Base-by-base conservation (phyloP, 2,797 vertebrate genomes). In the Thripadectes ignobilis region DNA sequence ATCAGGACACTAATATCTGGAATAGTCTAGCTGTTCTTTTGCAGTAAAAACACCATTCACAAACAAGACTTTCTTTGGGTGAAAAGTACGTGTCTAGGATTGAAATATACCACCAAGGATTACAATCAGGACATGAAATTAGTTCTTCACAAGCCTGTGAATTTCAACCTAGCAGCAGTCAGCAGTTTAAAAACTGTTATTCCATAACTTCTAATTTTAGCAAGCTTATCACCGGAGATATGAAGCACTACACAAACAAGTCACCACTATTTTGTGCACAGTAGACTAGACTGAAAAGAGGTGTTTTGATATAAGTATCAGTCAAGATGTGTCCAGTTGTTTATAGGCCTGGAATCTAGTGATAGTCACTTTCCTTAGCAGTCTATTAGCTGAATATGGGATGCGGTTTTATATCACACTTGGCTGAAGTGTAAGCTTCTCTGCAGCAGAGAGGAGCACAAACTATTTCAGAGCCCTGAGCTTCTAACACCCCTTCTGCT, bases 381-480 rank as follows among this genome's bases (percentile, higher is more conserved):
- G 78, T 38, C 91, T 91, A 90, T 88, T 89, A 74, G 49, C 36
- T 79, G 94, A 61, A 51, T 85, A 94, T 85, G 95, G 91, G 96
- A 97, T 87, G 88, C 43, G 89, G 87, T 59, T 94, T 96, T 97
- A 88, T 58, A 24, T 93, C 97, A 95, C 59, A 30, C 66, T 78
- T 94, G 96, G 85, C 94, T 96, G 34, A 45, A 89, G 39, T 15
- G 27, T 63, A 95, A 89, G 22, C 46, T 89, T 58, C 61, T 88
- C 49, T 63, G 62, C 6, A 17, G 67, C 59, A 83, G 12, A 43
- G 54, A 36, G 80, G 27, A 76, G 16, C 30, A 90, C 15, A 15
- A 71, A 43, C 20, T 84, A 34, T 85, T 93, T 88, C 80, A 62
- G 74, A 92, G 41, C 36, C 52, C 45, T 69, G 66, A 71, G 48